Base-by-base conservation (phyloP, 1,140 invertebrate genomes). In the Drosophila ananassae region DNA sequence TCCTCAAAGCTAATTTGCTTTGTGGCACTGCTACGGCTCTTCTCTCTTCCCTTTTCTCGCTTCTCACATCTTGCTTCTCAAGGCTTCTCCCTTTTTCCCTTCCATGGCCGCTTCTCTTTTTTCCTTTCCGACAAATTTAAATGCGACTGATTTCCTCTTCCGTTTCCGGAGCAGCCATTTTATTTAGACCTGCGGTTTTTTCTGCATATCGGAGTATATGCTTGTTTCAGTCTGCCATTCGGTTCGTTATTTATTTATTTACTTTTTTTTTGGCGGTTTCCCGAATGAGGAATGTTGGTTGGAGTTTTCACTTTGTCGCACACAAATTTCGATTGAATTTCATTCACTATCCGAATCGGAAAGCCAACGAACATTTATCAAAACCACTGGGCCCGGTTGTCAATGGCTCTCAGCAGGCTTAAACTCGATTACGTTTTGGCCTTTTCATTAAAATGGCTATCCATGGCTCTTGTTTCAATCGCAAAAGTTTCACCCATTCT, bases 141-240 rank as follows among this genome's bases (percentile, higher is more conserved):
- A 85, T 66, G 81, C 73, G 59, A 62, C 68, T 67, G 73, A 77
- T 77, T 85, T 80, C 81, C 77, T 63, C 30, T 80, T 77, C 80
- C 81, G 64, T 44, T 64, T 75, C 74, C 74, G 60, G n/a, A 24
- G 54, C 44, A 46, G 68, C 73, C 77, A 77, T 76, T 73, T 76
- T 74, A 66, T 76, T 68, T 60, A 28, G 63, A 53, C 55, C 44
- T 56, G 66, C 48, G 64, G 51, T 61, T 62, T 68, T 54, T 51
- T 22, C 28, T 50, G 41, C 21, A 47, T 32, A 10, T 64, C 30
- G 13, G 50, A 52, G 21, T 50, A 28, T 37, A 25, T 39, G 47
- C 22, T 63, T 55, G 12, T 76, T 61, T 52, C 24, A 24, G 50
- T 47, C 53, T 44, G 48, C 57, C 51, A 62, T 48, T 76, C 39